Base-by-base conservation (phyloP, 2,888 invertebrate genomes). In the Scaptomyza tumidula region DNA sequence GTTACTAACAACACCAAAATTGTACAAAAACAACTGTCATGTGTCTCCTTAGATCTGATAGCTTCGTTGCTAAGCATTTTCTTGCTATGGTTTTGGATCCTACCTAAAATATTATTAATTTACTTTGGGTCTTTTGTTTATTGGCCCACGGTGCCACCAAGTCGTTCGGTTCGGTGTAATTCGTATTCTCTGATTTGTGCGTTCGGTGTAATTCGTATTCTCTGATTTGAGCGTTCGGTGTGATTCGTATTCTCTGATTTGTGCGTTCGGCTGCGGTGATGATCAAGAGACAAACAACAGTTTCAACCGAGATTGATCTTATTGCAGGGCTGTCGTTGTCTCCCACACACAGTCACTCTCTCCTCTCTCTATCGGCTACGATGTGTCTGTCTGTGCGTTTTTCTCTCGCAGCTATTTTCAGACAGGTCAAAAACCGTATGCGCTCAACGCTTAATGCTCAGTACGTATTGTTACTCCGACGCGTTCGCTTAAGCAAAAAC, bases 401-500 rank as follows among this genome's bases (percentile, higher is more conserved):
- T 49, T 44, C 59, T 49, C 62, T 54, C 52, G 43, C 52, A 6
- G 37, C 19, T 46, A 44, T 24, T 48, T 55, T 41, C 60, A 56
- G 45, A n/a, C 67, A 68, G 55, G 49, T 72, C 87, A 85, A 88
- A 85, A 88, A 69, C 65, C 39, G 63, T 19, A 48, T 41, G 52
- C 56, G 60, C 52, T 71, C 37, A 19, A 56, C 63, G 66, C 49
- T 45, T 37, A 49, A 49, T 54, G 71, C 60, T 88, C 88, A 85
- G 88, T 85, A 60, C 54, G 61, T 69, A 71, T 75, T 71, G 76
- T 72, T 76, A 80, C 78, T 86, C 64, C 61, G 84, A 59, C 75
- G 78, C 74, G 86, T 75, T 70, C 72, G 71, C 60, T 77, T 57
- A 67, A 14, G 13, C 37, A 48, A 61, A 78, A 81, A 54, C 73